Evolutionary conservation across 2,888 invertebrate genomes (phyloP).

Genomic region (Hydropsyche betteni): DNA sequence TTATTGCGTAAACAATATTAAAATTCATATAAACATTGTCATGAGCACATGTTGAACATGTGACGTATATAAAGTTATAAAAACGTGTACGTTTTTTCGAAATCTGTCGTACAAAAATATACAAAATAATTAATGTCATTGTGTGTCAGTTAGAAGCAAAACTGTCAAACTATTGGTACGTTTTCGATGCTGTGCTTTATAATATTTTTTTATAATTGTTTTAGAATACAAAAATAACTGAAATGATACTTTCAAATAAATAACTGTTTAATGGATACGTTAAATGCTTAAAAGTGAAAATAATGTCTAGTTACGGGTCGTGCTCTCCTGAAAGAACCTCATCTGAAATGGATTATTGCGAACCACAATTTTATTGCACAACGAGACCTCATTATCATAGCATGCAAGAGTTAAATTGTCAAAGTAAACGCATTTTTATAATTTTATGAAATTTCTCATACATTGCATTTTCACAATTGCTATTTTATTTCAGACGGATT

Average conservation of each 20-base stretch:
- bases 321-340: slow-evolving; percentile 61
- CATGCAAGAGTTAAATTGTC: slow-evolving; percentile 47
- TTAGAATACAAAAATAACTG: too few relatives aligned
- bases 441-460: not conserved
- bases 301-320: slow-evolving; percentile 66
- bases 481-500: slow-evolving; percentile 22
- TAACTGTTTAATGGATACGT: too few relatives aligned
- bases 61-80: slow-evolving; percentile 18
- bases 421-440: slow-evolving; percentile 39
- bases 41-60: slow-evolving; percentile 20
- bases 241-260: too few relatives aligned
- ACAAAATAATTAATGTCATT: slow-evolving; percentile 11
- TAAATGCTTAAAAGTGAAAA: not conserved
- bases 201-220: too few relatives aligned
- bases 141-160: not conserved
- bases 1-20: slow-evolving; percentile 33
- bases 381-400: slow-evolving; percentile 46
- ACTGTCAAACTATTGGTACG: too few relatives aligned
- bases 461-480: not conserved
- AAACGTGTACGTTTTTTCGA: slow-evolving; percentile 19
- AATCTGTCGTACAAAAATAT: slow-evolving; percentile 7
- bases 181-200: too few relatives aligned
- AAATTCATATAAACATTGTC: slow-evolving; percentile 20
- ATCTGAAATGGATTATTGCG: slow-evolving; percentile 59
- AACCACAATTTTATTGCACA: slow-evolving; percentile 59